Evolutionary conservation across 2,797 vertebrate genomes (phyloP).

Genomic region (Lophotriccus pileatus): DNA sequence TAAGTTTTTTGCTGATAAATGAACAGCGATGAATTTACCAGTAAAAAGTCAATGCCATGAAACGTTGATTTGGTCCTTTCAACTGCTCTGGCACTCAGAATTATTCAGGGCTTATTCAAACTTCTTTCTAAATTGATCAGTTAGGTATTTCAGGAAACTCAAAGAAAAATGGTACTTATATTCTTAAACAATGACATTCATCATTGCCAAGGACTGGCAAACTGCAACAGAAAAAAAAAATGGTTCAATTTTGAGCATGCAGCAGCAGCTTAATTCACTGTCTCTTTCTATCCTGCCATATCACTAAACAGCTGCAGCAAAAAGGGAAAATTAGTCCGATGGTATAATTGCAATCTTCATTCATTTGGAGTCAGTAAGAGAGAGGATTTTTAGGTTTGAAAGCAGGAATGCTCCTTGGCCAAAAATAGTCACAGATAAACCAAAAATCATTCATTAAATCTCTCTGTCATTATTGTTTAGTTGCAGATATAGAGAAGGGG

Average conservation of each 20-base stretch:
- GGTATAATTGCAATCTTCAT: neutral
- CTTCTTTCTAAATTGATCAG: neutral
- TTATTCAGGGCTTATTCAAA: slow-evolving; percentile 4
- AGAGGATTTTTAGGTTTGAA: neutral
- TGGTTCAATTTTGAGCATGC: neutral
- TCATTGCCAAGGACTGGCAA: neutral
- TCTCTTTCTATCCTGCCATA: neutral
- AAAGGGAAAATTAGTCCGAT: neutral
- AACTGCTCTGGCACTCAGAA: neutral
- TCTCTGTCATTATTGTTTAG: slow-evolving; percentile 1
- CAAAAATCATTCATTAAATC: neutral
- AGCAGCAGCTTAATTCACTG: neutral
- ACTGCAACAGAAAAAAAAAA: neutral
- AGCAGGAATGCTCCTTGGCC: neutral
- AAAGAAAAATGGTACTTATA: neutral
- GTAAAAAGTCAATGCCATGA: neutral
- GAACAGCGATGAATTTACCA: neutral
- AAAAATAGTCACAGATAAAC: neutral
- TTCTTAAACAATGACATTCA: neutral
- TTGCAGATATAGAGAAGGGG: neutral
- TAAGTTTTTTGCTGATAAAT: neutral
- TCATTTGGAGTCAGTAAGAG: neutral
- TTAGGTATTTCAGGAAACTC: neutral
- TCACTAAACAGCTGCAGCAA: neutral
- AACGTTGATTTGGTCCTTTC: neutral